These are phyloP conservation scores for Pseudomyrmex sp. DNA, from an alignment of 1,140 invertebrate species.

Conservation along the genomic window DNA sequence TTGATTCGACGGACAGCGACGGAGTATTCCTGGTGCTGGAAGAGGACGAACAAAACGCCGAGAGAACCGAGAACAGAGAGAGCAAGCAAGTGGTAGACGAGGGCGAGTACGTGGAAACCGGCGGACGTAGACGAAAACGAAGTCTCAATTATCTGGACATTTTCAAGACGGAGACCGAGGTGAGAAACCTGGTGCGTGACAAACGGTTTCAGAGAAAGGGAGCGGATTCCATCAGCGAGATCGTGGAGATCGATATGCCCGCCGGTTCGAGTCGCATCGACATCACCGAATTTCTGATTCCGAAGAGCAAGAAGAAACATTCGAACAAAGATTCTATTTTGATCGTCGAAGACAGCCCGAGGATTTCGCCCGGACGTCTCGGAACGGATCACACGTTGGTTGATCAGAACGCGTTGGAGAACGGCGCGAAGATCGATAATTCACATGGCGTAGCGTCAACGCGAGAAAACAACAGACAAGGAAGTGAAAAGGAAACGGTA, in stretches of 20 bases:
- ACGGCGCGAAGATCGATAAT: constrained; percentile 20
- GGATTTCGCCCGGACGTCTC: neutral
- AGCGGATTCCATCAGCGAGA: constrained; percentile 77
- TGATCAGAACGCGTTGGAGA: neutral
- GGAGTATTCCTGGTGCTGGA: constrained; percentile 49
- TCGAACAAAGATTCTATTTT: constrained; percentile 50
- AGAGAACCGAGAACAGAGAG: constrained; percentile 39
- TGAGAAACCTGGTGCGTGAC: constrained; percentile 44
- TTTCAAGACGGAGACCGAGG: constrained; percentile 50
- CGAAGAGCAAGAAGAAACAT: neutral
- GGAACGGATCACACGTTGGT: neutral
- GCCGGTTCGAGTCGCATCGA: constrained; percentile 50
- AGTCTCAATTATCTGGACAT: constrained; percentile 67
- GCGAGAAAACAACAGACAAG: neutral
- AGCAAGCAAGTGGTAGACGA: constrained; percentile 29
- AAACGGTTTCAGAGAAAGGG: constrained; percentile 74
- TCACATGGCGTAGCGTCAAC: neutral
- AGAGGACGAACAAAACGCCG: constrained; percentile 32
- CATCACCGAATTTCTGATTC: constrained; percentile 62
- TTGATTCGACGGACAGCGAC: neutral
- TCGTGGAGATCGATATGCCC: constrained; percentile 80
- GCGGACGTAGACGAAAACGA: constrained; percentile 58
- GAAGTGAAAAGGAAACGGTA: neutral
- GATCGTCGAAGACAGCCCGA: constrained; percentile 51
- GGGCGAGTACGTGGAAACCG: neutral